Evolutionary conservation across 2,113 vertebrate species (phyloP), one percentile per base, ranked within the genome.

Genomic region (Hippocampus zosterae): DNA sequence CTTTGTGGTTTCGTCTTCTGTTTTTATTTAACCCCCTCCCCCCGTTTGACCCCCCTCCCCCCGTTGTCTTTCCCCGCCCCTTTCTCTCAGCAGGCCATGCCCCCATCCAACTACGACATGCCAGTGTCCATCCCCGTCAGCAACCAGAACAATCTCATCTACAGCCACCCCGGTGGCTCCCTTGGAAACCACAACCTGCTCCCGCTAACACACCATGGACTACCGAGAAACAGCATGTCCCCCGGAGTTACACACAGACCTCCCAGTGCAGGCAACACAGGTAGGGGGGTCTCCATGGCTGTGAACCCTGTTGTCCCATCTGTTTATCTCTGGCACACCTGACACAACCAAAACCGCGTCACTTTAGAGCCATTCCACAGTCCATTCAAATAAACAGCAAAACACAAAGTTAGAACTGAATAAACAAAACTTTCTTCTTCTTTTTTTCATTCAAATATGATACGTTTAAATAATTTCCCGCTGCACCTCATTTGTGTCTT

Each of bases 211-310:
- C 97, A 99, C 91, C 97, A 96, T 77, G 94, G 96, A 84, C 92
- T 98, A 90, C 97, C 98, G 91, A 95, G 97, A 89, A 99, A 99
- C 91, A 99, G 95, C 91, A 98, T 99, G 97, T 99, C 97, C 90
- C 97, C 97, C 70, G 96, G 97, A 66, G 91, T 94, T 71, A 92
- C 96, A 91, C 97, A 99, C 93, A 94, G 96, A 92, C 97, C 96
- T 85, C 96, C 97, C 1, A 99, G 97, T 94, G 95, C 96, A 93
- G 97, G 97, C 93, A 98, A 95, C 91, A 88, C 92, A 94, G 92
- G 93, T 91, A 91, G 23, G 83, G 61, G 61, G 10, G 69, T 74
- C 46, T 55, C 60, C 70, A 50, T 55, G 55, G 75, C 65, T 65
- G 70, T 50, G 68, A 74, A 76, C 13, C 52, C 73, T 76, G 42